A percentile compares a stretch with the other conserved stretches of the same genome.
phyloP scores from a whole-genome alignment of 2,797 vertebrate genomes.

The Falco cherrug region DNA sequence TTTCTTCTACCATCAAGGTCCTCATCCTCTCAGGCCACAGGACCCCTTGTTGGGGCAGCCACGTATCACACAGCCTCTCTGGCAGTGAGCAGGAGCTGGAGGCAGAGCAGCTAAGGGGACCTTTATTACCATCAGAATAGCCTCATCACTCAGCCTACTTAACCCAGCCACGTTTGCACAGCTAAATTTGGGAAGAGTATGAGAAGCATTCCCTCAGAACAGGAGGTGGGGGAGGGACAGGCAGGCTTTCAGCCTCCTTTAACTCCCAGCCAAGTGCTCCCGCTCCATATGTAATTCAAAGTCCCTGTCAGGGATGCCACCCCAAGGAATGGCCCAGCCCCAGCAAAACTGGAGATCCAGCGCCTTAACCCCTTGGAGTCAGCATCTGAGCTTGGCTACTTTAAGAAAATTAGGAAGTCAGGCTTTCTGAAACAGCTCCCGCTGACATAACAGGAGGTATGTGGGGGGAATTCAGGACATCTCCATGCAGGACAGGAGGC shows the following conservation, averaged over 20 bases:
- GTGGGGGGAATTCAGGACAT: background rate
- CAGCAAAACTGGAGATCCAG: background rate
- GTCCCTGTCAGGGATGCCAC: background rate
- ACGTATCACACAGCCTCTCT: background rate
- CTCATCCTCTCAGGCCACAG: background rate
- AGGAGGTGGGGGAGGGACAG: background rate
- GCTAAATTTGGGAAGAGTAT: constrained; percentile 58
- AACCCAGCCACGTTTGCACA: background rate
- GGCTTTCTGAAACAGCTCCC: background rate
- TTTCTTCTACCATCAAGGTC: background rate
- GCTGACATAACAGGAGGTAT: background rate
- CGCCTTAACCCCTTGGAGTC: background rate
- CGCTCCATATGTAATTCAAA: background rate
- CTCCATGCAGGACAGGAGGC: background rate
- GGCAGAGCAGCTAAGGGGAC: background rate
- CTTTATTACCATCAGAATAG: background rate
- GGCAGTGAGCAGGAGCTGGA: background rate
- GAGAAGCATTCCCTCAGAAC: constrained; percentile 20
- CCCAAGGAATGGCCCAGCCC: background rate
- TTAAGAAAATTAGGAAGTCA: background rate
- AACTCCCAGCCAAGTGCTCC: constrained; percentile 8
- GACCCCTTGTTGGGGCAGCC: background rate
- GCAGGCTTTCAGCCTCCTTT: constrained; percentile 11
- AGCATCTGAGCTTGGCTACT: background rate
- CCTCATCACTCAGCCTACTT: background rate